Percentiles rank a stretch among this genome's conserved stretches.
Evolutionary conservation across 2,113 vertebrate species (phyloP).

Genomic region (Agapornis roseicollis): DNA sequence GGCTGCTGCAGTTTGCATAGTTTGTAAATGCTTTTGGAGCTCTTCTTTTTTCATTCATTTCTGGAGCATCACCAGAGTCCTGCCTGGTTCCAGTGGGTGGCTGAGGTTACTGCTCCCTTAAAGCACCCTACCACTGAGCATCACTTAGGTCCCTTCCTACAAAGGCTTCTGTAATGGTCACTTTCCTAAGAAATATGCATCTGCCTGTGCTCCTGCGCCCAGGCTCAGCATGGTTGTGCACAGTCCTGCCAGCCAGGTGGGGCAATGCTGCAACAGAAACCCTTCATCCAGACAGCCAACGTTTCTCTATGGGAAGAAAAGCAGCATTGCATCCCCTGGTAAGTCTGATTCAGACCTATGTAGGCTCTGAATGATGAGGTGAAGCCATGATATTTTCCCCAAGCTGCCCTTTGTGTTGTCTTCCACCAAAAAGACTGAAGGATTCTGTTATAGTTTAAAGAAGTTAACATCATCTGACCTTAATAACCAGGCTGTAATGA

Average conservation of each 20-base stretch:
- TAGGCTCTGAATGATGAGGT: not conserved
- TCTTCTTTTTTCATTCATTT: not conserved
- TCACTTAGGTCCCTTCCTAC: not conserved
- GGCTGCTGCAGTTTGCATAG: not conserved
- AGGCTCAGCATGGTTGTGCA: not conserved
- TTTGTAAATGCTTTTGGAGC: not conserved
- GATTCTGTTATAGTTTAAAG: not conserved
- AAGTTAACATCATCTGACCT: not conserved
- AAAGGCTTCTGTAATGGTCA: not conserved
- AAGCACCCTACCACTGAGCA: accelerated
- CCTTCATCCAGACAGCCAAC: accelerated
- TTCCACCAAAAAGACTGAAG: not conserved
- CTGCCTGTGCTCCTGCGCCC: not conserved
- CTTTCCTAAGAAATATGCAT: not conserved
- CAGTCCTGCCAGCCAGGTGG: not conserved
- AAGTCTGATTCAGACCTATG: not conserved
- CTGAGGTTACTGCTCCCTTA: not conserved
- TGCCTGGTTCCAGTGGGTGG: not conserved
- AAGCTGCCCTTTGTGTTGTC: not conserved
- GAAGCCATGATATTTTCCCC: not conserved
- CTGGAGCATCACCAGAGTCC: not conserved
- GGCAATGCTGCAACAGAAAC: not conserved
- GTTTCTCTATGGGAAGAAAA: not conserved
- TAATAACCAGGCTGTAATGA: not conserved
- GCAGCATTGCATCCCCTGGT: not conserved